Conservation (phyloP, 2,113 vertebrate genomes). For the Ptilonorhynchus violaceus region DNA sequence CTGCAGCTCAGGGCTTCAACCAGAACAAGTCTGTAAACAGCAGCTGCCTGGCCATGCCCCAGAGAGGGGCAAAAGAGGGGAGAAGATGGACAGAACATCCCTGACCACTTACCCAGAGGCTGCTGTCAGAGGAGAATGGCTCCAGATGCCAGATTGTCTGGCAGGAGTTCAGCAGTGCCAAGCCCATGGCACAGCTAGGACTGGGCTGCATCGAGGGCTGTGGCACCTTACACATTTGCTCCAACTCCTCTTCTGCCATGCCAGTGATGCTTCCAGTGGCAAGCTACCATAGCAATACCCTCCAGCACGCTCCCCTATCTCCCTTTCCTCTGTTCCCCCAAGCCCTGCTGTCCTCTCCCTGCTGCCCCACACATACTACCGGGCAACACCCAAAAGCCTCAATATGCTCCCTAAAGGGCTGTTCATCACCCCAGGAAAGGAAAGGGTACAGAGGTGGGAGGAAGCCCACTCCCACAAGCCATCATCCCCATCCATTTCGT, state of each 20-base stretch:
- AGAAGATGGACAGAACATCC: not conserved
- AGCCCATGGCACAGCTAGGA: not conserved
- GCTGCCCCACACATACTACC: accelerated
- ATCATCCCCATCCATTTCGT: accelerated
- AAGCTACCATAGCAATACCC: constrained; percentile 58
- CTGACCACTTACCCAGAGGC: not conserved
- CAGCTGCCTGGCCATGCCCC: not conserved
- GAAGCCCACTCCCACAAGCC: not conserved
- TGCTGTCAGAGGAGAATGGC: not conserved
- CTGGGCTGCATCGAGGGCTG: accelerated
- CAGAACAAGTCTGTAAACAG: not conserved
- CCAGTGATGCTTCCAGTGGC: not conserved
- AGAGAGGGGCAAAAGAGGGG: accelerated
- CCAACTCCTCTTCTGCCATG: not conserved
- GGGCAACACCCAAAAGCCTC: not conserved
- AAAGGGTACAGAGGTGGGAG: not conserved
- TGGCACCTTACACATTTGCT: not conserved
- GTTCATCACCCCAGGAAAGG: not conserved
- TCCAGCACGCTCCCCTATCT: constrained; percentile 4
- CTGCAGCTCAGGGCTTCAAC: not conserved
- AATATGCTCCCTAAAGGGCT: not conserved
- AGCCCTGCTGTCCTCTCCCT: not conserved
- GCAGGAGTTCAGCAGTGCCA: accelerated
- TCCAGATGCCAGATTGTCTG: accelerated
- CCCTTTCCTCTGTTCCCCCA: not conserved